Evolutionary conservation across 2,113 vertebrate species (phyloP), one percentile per base, ranked within the genome.

Genomic region (Notechis scutatus): DNA sequence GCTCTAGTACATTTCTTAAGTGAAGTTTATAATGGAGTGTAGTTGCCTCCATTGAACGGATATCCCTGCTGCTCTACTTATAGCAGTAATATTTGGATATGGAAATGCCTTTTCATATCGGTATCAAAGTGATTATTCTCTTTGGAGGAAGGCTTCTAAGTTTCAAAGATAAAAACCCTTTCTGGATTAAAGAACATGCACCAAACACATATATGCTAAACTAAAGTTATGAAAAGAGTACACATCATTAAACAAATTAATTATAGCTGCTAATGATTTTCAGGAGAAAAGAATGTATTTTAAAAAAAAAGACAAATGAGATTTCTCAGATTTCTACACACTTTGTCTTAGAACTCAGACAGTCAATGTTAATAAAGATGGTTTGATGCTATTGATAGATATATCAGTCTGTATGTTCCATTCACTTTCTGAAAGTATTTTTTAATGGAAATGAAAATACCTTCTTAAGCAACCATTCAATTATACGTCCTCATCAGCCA

Each of bases 51-150:
- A 97, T 97, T 98, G 98, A 97, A 98, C 97, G 98, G 98, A 98
- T 97, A 92, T 99, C 98, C 98, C 96, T 94, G 94, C 92, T 94
- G 20, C 18, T 95, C 98, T 99, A 99, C 99, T 99, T 98, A 98
- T 98, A 99, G 98, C 97, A 94, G 96, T 98, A 96, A 94, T 98
- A 98, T 98, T 98, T 98, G 97, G 96, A 97, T 98, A 98, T 98
- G 97, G 96, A 97, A 98, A 98, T 97, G 96, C 96, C 97, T 98
- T 98, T 98, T 98, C 97, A 98, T 98, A 97, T 97, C 96, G 95
- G 93, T 97, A 98, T 98, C 97, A 98, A 98, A 98, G 98, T 94
- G 96, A 95, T n/a, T 90, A 97, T 97, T 96, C 93, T 92, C 92
- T 97, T 97, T 95, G 94, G 89, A 95, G 92, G 29, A 92, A 96